Evolutionary conservation across 2,113 vertebrate genomes (phyloP).

Genomic region (Muntiacus reevesi): DNA sequence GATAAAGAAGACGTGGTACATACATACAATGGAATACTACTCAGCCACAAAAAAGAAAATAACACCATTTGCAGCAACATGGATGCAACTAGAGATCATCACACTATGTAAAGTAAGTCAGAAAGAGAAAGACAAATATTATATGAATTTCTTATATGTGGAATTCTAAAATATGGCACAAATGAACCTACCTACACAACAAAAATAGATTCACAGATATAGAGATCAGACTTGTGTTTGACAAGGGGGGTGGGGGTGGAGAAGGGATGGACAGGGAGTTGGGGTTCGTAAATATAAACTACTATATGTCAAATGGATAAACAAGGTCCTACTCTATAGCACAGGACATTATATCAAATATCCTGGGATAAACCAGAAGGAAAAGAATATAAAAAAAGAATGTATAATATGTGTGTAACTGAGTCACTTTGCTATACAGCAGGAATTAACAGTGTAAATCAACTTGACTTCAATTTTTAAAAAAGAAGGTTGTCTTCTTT

Average conservation of each 20-base stretch:
- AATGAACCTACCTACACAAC: not conserved
- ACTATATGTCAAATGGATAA: not conserved
- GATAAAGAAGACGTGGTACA: not conserved
- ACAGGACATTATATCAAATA: not conserved
- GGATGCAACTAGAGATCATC: not conserved
- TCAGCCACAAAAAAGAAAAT: not conserved
- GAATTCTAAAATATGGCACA: not conserved
- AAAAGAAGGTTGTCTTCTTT: conserved; percentile 19
- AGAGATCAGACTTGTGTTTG: not conserved
- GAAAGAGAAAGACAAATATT: not conserved
- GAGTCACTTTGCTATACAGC: not conserved
- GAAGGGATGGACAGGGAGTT: not conserved
- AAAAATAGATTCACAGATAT: not conserved
- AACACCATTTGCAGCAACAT: not conserved
- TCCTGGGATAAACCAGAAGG: not conserved
- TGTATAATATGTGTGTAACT: not conserved
- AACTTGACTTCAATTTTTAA: not conserved
- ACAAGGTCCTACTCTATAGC: not conserved
- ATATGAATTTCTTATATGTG: not conserved
- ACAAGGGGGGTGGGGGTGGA: not conserved
- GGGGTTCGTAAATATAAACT: not conserved
- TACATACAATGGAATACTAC: not conserved
- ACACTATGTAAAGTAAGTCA: not conserved
- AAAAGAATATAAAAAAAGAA: not conserved
- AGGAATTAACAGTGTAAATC: not conserved